phyloP scores from a whole-genome alignment of 1,140 invertebrate species.

The Charaxes varanes region DNA sequence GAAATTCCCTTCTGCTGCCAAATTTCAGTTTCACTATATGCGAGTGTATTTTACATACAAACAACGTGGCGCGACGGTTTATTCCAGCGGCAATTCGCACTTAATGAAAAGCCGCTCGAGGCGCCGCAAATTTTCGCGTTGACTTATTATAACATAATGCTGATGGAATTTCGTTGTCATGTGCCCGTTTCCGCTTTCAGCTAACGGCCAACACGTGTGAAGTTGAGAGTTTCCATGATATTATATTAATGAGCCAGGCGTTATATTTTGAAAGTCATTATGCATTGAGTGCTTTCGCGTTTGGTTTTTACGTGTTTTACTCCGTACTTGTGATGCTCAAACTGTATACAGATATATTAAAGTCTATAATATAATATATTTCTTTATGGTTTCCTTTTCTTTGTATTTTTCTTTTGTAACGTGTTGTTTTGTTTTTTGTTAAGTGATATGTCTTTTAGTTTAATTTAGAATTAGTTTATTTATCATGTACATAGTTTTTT shows the following conservation, averaged over 20 bases:
- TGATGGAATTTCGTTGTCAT: slow-evolving; percentile 60
- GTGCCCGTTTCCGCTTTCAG: slow-evolving; percentile 22
- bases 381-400: no score
- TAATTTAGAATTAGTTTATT: no score
- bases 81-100: slow-evolving; percentile 27
- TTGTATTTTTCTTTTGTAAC: no score
- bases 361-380: no score
- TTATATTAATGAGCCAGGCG: slow-evolving; percentile 14
- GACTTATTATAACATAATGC: slow-evolving; percentile 56
- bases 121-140: slow-evolving; percentile 38
- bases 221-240: slow-evolving; percentile 26
- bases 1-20: no score
- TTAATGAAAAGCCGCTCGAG: slow-evolving; percentile 43
- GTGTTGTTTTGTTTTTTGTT: no score
- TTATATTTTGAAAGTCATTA: slow-evolving; percentile 20
- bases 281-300: slow-evolving; percentile 3
- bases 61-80: slow-evolving; percentile 12
- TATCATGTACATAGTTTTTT: no score
- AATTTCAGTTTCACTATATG: background rate
- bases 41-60: slow-evolving; percentile 4
- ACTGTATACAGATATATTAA: background rate
- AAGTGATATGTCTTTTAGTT: no score
- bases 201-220: slow-evolving; percentile 25
- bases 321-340: background rate
- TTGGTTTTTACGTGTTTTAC: background rate